A percentile compares a stretch with the other conserved stretches of the same genome.
phyloP scores from a whole-genome alignment of 2,797 vertebrate genomes.

The Myripristis jacobus region DNA sequence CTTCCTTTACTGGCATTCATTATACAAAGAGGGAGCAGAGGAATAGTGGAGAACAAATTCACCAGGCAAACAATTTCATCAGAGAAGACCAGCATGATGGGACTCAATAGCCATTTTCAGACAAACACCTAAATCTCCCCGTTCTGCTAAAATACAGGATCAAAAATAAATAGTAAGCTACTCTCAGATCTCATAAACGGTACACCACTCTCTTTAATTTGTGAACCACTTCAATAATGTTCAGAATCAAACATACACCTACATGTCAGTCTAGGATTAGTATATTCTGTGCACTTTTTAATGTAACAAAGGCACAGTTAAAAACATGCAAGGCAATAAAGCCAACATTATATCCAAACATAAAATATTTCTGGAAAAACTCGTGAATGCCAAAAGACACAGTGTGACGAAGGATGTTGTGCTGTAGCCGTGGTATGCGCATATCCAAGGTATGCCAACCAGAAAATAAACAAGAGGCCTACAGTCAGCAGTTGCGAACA shows the following conservation, averaged over 20 bases:
- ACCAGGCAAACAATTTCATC: neutral
- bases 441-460: neutral
- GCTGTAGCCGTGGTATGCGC: neutral
- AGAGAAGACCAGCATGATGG: neutral
- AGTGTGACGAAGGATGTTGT: too few species aligned
- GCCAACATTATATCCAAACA: neutral
- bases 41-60: conserved; percentile 3
- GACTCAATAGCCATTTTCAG: neutral
- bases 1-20: neutral
- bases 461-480: conserved; percentile 14
- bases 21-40: conserved; percentile 2
- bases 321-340: neutral
- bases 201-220: too few species aligned
- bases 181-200: too few species aligned
- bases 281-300: neutral
- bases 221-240: neutral
- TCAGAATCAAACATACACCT: neutral
- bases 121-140: neutral
- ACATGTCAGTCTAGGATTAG: neutral
- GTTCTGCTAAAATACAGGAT: neutral
- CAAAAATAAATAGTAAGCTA: neutral
- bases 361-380: too few species aligned
- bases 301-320: neutral
- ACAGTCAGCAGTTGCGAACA: neutral
- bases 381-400: too few species aligned